Base-by-base conservation (phyloP, 2,797 vertebrate genomes). In the Octomys mimax region DNA sequence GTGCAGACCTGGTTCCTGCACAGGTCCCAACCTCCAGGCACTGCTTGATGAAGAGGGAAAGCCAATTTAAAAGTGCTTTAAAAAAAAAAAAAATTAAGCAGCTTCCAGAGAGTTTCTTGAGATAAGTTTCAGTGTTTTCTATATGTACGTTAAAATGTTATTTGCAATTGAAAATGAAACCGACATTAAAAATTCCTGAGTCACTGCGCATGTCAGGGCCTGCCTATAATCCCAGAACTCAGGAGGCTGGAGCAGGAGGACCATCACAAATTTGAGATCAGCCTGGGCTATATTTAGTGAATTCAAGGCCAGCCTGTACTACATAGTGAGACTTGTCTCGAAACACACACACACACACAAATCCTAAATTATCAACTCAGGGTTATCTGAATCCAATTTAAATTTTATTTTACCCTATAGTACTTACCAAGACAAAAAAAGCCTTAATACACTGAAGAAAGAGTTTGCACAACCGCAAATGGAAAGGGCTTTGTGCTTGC, bases 141-240 rank as follows among this genome's bases (percentile, higher is more conserved):
- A 0, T 31, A 87, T 61, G 46, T 64, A 79, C 1, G 78, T 31
- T 66, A 73, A 88, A 96, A 89, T 89, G 19, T 75, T 54, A 91
- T 89, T 62, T 90, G 83, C 12, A 87, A 62, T 71, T 82, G 86
- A 95, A 82, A 92, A 83, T 94, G 70, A 96, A 92, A 88, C 75
- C 49, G 57, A 57, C 12, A 89, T 49, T 85, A 73, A 85, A 89
- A 87, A 64, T 78, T 87, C 18, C 70, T 54, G 46, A 93, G 33
- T 87, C 57, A 92, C 73, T 49, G 42, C 5, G 21, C 24, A 18
- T 77, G 42, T 26, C 5, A 13, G 13, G 24, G 26, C 73, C 49
- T 8, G 13, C 24, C 13, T 77, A 13, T 28, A 49, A 46, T 42
- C 71, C 12, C 39, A 75, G 42, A 28, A 77, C 6, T 77, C 22